Base-by-base conservation (phyloP, 2,113 vertebrate genomes). In the Vidua chalybeata region DNA sequence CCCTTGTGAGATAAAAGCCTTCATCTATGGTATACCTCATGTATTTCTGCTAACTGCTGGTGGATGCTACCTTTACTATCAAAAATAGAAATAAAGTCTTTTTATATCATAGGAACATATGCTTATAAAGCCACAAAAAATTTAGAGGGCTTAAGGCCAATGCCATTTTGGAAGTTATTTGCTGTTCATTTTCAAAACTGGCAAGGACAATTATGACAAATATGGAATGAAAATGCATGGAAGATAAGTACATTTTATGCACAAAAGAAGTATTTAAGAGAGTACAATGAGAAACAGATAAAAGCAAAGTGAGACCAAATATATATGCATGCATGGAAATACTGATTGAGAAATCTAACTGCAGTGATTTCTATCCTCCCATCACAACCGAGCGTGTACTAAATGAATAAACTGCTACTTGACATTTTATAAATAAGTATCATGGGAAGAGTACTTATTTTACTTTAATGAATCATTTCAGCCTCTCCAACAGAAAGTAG, bases 341-440 rank as follows among this genome's bases (percentile, higher is more conserved):
- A 51, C 37, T 89, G 89, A 95, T 73, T 84, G 90, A 96, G 90
- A 95, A 96, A 93, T 88, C 59, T 63, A 77, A 77, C 79, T 78
- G 92, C 85, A 64, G 64, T 35, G 88, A 91, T 95, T 94, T 93
- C 83, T 67, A 90, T 77, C 73, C 82, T 91, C 91, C 92, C 84
- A 77, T 73, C 90, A 90, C 56, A 92, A 85, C 87, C 4, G 45
- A 94, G 76, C 4, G 0, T 62, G 90, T 39, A 83, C 84, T 74
- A 96, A 94, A 86, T 93, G 90, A 82, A 94, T 93, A 93, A 96
- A 96, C 95, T 87, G 72, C 92, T 94, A 80, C 94, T 96, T 96
- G 94, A 95, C 93, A 96, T 97, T 96, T 96, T 78, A 76, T 87
- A 94, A 91, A 94, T 90, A 96, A 96, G 90, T 91, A 96, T 33